Percentiles rank a stretch among this genome's conserved stretches.
These are phyloP conservation scores for Betta splendens DNA, from an alignment of 2,797 vertebrate genomes.

Conservation along the genomic window DNA sequence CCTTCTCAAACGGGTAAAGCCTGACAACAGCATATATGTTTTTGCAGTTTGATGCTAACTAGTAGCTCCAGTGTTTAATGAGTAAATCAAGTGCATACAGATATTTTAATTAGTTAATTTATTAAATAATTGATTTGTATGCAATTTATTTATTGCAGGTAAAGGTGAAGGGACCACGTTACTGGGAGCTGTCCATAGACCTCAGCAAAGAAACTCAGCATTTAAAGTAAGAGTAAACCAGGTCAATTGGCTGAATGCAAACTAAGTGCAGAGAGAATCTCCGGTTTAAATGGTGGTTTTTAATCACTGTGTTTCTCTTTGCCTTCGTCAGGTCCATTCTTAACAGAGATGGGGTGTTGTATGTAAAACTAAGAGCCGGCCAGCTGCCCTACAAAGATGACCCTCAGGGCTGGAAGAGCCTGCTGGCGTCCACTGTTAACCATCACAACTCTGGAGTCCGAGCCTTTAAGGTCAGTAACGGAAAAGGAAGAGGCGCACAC, in stretches of 20 bases:
- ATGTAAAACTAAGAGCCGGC: conserved; percentile 94
- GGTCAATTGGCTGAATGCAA: background rate
- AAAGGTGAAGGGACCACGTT: conserved; percentile 95
- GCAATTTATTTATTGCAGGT: conserved; percentile 81
- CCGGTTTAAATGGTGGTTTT: background rate
- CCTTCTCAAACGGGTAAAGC: conserved; percentile 90
- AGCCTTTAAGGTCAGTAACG: conserved; percentile 88
- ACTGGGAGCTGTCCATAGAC: conserved; percentile 96
- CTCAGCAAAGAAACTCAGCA: conserved; percentile 91
- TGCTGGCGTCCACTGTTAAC: conserved; percentile 89
- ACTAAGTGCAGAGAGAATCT: background rate
- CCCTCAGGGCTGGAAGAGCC: conserved; percentile 95
- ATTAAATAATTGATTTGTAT: background rate
- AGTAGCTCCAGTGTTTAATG: background rate
- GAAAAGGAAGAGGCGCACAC: background rate
- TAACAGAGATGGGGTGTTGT: conserved; percentile 90
- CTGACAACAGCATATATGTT: background rate
- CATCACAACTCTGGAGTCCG: conserved; percentile 87
- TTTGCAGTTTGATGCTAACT: too few species aligned
- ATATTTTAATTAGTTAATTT: background rate
- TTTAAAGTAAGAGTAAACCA: conserved; percentile 84
- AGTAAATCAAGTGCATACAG: background rate
- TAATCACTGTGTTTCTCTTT: background rate
- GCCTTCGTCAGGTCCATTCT: conserved; percentile 87
- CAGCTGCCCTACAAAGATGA: conserved; percentile 98